A percentile compares a stretch with the other conserved stretches of the same genome.
phyloP scores from a whole-genome alignment of 2,888 invertebrate species.

The Germaria angustata region DNA sequence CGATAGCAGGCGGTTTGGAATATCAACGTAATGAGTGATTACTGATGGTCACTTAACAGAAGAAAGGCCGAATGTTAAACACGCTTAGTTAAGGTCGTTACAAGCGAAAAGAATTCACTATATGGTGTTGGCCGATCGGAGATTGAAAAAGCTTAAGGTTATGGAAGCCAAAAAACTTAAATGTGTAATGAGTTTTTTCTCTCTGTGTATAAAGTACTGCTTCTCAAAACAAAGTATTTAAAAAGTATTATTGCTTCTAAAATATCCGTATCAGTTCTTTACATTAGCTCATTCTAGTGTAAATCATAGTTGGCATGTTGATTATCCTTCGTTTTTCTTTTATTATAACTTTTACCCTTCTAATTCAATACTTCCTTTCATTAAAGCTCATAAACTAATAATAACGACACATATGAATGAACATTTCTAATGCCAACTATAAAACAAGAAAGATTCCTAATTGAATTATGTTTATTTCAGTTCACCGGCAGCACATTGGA shows the following conservation, averaged over 20 bases:
- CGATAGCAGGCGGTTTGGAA: no score
- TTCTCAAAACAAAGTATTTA: not conserved
- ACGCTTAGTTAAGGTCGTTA: no score
- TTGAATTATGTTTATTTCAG: slow-evolving; percentile 59
- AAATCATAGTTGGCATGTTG: not conserved
- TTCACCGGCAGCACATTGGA: slow-evolving; percentile 42
- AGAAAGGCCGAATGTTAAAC: no score
- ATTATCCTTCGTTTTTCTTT: not conserved
- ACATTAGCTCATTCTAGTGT: not conserved
- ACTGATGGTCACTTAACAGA: no score
- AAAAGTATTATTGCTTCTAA: not conserved
- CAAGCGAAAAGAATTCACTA: no score
- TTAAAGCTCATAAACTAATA: slow-evolving; percentile 50
- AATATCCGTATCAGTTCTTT: not conserved
- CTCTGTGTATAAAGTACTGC: no score
- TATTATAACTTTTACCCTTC: slow-evolving; percentile 28
- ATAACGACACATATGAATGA: slow-evolving; percentile 47
- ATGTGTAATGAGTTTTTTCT: no score
- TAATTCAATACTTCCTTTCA: slow-evolving; percentile 52
- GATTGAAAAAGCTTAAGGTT: no score
- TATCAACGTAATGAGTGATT: no score
- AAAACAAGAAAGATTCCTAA: slow-evolving; percentile 42
- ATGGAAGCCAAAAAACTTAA: no score
- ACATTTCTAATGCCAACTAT: slow-evolving; percentile 51
- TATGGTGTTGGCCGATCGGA: no score